Conservation (phyloP, 2,113 vertebrate species). For the Strix aluco region DNA sequence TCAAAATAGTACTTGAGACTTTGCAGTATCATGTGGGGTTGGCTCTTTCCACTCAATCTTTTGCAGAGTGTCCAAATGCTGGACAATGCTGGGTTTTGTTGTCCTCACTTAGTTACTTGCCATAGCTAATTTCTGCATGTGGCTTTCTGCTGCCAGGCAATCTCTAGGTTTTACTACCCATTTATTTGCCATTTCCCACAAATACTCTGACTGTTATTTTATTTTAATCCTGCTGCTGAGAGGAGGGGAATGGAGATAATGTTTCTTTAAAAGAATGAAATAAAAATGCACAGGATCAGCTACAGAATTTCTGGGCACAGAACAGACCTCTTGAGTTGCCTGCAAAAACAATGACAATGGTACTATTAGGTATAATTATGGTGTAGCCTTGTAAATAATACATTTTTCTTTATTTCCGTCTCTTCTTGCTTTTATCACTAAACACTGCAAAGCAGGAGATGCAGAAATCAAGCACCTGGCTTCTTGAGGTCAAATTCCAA, state of each 20-base stretch:
- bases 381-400: background rate
- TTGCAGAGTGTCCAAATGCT: background rate
- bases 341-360: background rate
- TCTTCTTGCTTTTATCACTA: background rate
- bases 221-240: constrained; percentile 5
- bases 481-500: background rate
- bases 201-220: background rate
- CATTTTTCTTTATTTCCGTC: background rate
- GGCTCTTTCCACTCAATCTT: constrained; percentile 8
- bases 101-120: background rate
- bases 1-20: constrained; percentile 34
- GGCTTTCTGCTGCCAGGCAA: background rate
- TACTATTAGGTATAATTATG: background rate
- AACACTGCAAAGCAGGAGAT: background rate
- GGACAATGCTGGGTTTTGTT: constrained; percentile 24
- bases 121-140: background rate
- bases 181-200: constrained; percentile 28
- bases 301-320: background rate
- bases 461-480: background rate
- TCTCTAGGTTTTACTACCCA: background rate
- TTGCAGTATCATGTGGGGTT: constrained; percentile 6
- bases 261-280: background rate
- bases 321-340: background rate
- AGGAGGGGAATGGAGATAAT: background rate
- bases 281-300: constrained; percentile 8